Conservation (phyloP, 2,797 vertebrate species). For the Chiropotes sagulatus region DNA sequence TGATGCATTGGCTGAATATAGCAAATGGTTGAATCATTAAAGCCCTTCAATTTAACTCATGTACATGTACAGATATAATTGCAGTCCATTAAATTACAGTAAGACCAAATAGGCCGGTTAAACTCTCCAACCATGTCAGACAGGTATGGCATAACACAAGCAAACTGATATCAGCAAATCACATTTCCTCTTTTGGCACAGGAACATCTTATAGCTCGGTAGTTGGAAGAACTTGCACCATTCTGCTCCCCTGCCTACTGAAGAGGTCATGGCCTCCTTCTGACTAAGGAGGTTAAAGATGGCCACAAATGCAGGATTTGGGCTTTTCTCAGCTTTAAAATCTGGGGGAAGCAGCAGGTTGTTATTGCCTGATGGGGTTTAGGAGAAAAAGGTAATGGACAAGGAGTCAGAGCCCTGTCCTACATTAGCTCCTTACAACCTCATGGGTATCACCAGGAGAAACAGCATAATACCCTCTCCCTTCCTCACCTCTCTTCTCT, state of each 20-base stretch:
- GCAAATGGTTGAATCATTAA: neutral
- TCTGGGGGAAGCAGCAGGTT: neutral
- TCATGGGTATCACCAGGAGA: neutral
- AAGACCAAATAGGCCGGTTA: neutral
- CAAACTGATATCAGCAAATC: neutral
- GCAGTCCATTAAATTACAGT: neutral
- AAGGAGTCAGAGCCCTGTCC: neutral
- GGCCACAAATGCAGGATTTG: neutral
- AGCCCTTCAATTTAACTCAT: neutral
- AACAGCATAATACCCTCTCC: neutral
- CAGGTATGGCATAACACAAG: neutral
- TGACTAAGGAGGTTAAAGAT: neutral
- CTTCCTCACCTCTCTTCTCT: neutral
- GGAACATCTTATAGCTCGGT: neutral
- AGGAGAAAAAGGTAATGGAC: neutral
- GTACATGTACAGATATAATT: neutral
- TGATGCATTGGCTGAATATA: neutral
- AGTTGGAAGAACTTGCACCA: neutral
- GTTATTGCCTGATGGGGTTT: neutral
- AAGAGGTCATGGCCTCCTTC: neutral
- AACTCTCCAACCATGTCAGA: neutral
- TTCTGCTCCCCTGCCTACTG: neutral
- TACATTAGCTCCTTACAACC: neutral
- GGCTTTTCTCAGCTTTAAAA: neutral
- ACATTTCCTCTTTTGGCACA: neutral